Base-by-base conservation (phyloP, 1,140 invertebrate species). In the Hirudo medicinalis region DNA sequence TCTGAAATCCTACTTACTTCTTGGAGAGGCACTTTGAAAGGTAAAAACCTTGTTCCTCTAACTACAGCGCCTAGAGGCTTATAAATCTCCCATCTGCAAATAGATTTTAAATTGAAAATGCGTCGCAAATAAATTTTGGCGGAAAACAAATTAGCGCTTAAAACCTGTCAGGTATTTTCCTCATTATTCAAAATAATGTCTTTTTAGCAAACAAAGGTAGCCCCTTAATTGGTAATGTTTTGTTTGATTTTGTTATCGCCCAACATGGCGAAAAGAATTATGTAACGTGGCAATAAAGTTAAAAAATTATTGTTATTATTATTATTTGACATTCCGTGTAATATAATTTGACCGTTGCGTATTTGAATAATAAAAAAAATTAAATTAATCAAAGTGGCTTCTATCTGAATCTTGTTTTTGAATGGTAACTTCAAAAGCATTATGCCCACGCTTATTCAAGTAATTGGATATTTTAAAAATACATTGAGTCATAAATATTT, bases 1-100 rank as follows among this genome's bases (percentile, higher is more conserved):
- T 25, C 17, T 11, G 19, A 68, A 29, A 22, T 29, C 87, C 32
- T 2, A 36, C 32, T 86, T 80, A 89, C 88, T 81, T 85, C 80
- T 76, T 82, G 84, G 19, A 91, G 79, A n/a, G 89, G 89, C 60
- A 89, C 89, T 83, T 90, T 90, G 77, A 90, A 90, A 40, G 88
- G 86, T 75, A 90, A 84, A 70, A 90, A 86, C 73, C 86, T 85
- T 17, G 89, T 90, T 4, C 86, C 86, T 49, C 84, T 81, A 71
- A 90, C 86, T 8, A 85, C 80, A 29, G 83, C 77, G 0, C 89
- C 89, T 76, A 86, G 85, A 8, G 88, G 80, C 75, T 81, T 84
- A 78, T 89, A 90, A 32, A 85, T 79, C 73, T 86, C 78, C 89
- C 89, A 90, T 77, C 89, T 90, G 79, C 72, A 79, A 72, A 55